A percentile compares a stretch with the other conserved stretches of the same genome.
phyloP scores from a whole-genome alignment of 1,140 invertebrate species.

The Yoshiicerus persimilis region DNA sequence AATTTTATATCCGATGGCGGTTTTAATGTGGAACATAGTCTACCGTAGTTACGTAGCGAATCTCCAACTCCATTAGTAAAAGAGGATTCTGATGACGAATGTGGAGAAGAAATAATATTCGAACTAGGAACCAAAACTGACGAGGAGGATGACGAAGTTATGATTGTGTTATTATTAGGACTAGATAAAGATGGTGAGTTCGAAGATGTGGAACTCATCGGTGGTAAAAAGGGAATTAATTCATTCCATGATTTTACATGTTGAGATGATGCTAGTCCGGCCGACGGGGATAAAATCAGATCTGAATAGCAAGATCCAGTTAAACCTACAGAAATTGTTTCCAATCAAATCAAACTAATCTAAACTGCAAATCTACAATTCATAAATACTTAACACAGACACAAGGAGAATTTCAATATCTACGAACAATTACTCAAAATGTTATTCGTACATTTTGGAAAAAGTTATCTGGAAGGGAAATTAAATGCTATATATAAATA shows the following conservation, averaged over 20 bases:
- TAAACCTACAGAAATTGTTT: neutral
- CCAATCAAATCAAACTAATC: neutral
- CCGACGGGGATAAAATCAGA: slow-evolving; percentile 29
- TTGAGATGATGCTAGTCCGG: slow-evolving; percentile 4
- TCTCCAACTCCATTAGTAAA: neutral
- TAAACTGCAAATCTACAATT: neutral
- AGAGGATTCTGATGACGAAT: neutral
- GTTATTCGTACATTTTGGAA: too few species aligned
- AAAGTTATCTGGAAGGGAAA: too few species aligned
- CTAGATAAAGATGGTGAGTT: slow-evolving; percentile 32
- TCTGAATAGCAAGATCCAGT: slow-evolving; percentile 35
- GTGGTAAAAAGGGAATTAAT: slow-evolving; percentile 39
- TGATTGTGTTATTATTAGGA: slow-evolving; percentile 32
- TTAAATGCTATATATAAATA: too few species aligned
- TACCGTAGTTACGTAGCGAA: neutral
- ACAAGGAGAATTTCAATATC: too few species aligned
- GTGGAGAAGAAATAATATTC: neutral
- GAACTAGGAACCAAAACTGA: slow-evolving; percentile 16
- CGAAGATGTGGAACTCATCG: slow-evolving; percentile 30
- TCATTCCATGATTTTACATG: slow-evolving; percentile 48
- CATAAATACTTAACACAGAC: too few species aligned
- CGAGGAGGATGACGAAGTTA: neutral
- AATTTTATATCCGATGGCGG: slow-evolving; percentile 47
- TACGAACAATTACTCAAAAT: too few species aligned
- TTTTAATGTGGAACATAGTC: neutral